phyloP scores from a whole-genome alignment of 2,113 vertebrate genomes.

The Calidris pugnax region DNA sequence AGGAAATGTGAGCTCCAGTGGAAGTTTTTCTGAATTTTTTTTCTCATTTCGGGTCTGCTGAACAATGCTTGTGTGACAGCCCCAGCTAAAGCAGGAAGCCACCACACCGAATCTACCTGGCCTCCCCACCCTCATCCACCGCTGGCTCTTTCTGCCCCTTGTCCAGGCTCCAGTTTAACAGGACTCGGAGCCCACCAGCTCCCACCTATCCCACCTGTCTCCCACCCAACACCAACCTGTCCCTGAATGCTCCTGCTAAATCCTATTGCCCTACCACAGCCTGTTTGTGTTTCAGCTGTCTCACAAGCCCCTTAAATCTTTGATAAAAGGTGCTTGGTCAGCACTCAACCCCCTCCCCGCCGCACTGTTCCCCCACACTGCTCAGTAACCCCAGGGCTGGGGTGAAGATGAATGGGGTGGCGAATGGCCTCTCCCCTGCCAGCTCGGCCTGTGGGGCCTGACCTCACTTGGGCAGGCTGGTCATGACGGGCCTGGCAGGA shows the following conservation, averaged over 20 bases:
- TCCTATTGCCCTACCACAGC: neutral
- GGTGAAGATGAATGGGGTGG: fast-evolving
- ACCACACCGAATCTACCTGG: fast-evolving
- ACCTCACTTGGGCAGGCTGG: neutral
- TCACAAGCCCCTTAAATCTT: neutral
- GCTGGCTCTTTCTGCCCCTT: neutral
- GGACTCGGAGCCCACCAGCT: neutral
- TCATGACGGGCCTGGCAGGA: neutral
- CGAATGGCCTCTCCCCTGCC: fast-evolving
- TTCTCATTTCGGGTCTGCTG: neutral
- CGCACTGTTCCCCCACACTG: neutral
- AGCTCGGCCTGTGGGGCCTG: neutral
- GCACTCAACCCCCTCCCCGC: fast-evolving
- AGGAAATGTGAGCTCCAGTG: neutral
- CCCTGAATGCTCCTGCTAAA: neutral
- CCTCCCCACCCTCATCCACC: neutral
- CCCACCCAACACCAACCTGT: neutral
- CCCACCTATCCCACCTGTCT: neutral
- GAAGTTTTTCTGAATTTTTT: neutral
- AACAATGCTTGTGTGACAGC: neutral
- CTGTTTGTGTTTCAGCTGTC: fast-evolving
- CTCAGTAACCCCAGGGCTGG: neutral
- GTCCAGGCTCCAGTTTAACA: neutral
- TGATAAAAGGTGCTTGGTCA: neutral
- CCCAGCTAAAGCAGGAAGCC: neutral